Conservation (phyloP, 1,140 invertebrate genomes). For the Agrilus planipennis region DNA sequence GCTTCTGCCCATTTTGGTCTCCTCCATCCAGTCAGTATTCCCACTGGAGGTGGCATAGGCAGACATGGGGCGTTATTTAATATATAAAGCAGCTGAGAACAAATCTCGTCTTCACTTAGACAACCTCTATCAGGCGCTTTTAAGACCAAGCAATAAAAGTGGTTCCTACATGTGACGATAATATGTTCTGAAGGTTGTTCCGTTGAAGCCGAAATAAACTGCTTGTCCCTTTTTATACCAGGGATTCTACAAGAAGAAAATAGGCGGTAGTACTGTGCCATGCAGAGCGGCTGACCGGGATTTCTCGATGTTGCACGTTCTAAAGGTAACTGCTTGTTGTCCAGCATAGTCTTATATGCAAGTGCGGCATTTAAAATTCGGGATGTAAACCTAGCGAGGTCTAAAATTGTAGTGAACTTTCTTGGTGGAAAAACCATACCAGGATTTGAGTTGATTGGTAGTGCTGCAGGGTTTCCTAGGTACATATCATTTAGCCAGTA, state of each 20-base stretch:
- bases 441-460: constrained; percentile 95
- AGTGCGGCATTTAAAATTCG: constrained; percentile 75
- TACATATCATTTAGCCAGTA: constrained; percentile 99
- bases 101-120: constrained; percentile 61
- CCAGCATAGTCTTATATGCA: constrained; percentile 83
- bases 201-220: constrained; percentile 32
- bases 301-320: constrained; percentile 76
- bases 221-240: constrained; percentile 54
- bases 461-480: constrained; percentile 66
- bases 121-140: constrained; percentile 57
- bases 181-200: constrained; percentile 62
- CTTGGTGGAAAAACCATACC: constrained; percentile 86
- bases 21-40: constrained; percentile 71
- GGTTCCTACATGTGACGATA: constrained; percentile 82
- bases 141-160: constrained; percentile 80
- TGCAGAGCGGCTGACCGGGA: constrained; percentile 85
- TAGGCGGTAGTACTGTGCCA: constrained; percentile 94
- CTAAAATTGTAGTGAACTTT: constrained; percentile 63
- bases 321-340: constrained; percentile 66
- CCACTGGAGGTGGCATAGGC: constrained; percentile 56
- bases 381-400: constrained; percentile 75
- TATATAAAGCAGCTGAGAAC: constrained; percentile 60
- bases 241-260: constrained; percentile 83
- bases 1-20: constrained; percentile 71
- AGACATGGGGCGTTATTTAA: constrained; percentile 54